These are phyloP conservation scores for Zaprionus capensis DNA, from an alignment of 1,140 invertebrate genomes.

Conservation along the genomic window DNA sequence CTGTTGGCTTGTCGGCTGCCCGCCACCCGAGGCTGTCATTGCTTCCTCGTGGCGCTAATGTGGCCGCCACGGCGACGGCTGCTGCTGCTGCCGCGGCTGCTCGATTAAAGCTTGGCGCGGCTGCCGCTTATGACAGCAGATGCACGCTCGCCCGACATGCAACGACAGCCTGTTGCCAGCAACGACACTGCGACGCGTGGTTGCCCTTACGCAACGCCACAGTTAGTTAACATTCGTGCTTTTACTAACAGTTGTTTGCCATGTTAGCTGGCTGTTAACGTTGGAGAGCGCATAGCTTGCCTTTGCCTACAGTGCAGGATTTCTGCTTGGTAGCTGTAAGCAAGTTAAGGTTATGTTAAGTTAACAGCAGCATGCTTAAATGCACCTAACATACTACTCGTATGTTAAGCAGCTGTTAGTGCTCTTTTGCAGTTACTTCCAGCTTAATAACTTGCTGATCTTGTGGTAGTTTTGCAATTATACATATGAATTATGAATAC, in stretches of 20 bases:
- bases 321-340: too few species aligned
- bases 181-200: slow-evolving; percentile 19
- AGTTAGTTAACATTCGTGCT: not conserved
- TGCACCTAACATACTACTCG: not conserved
- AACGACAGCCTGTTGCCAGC: slow-evolving; percentile 24
- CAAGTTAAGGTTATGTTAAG: too few species aligned
- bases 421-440: not conserved
- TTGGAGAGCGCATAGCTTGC: not conserved
- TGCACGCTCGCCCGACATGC: slow-evolving; percentile 53
- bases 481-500: not conserved
- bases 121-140: slow-evolving; percentile 52
- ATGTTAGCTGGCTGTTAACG: not conserved
- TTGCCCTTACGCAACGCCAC: slow-evolving; percentile 6
- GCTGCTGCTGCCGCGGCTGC: slow-evolving; percentile 48
- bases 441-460: too few species aligned
- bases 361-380: not conserved
- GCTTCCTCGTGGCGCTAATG: slow-evolving; percentile 79
- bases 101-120: slow-evolving; percentile 65
- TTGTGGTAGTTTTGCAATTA: not conserved
- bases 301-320: not conserved
- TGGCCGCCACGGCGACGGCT: slow-evolving; percentile 58
- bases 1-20: slow-evolving; percentile 26
- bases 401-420: not conserved
- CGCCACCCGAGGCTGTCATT: slow-evolving; percentile 58
- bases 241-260: not conserved